These are phyloP conservation scores for Mesocentrotus franciscanus DNA, from an alignment of 53 echinoderm and acorn worm genomes.

Conservation along the genomic window DNA sequence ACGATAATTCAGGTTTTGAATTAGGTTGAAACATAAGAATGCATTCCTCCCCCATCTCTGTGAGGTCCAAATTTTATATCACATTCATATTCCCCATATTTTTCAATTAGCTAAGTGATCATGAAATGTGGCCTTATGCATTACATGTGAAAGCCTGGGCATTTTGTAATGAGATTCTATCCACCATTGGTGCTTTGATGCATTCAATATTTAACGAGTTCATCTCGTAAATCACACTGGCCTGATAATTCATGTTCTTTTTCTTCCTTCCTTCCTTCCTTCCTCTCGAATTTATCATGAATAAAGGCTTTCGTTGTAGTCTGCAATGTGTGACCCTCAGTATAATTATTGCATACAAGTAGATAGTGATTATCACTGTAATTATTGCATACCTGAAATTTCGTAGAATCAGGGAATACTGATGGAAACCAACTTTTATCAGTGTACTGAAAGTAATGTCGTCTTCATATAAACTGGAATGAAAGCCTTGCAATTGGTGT, in stretches of 20 bases:
- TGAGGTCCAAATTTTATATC: neutral
- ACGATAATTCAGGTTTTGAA: too few relatives aligned
- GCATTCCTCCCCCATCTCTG: neutral
- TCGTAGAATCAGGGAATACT: neutral
- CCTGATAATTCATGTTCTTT: neutral
- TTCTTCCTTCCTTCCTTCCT: neutral
- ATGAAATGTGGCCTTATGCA: slow-evolving; percentile 4
- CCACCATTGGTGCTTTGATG: neutral
- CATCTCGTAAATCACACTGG: neutral
- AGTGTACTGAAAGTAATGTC: neutral
- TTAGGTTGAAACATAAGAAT: neutral
- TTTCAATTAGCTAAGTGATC: slow-evolving; percentile 45
- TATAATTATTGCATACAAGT: neutral
- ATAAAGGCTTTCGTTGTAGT: neutral
- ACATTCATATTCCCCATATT: neutral
- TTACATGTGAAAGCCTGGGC: neutral
- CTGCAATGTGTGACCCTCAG: neutral
- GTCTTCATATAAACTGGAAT: neutral
- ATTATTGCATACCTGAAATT: neutral
- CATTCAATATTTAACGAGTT: slow-evolving; percentile 13
- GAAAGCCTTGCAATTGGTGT: neutral
- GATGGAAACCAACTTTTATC: neutral
- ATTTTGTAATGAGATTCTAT: slow-evolving; percentile 5
- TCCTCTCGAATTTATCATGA: neutral
- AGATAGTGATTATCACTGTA: neutral